Percentiles rank a stretch among this genome's conserved stretches.
Evolutionary conservation across 2,797 vertebrate species (phyloP).

Genomic region (Loris lydekkerianus): DNA sequence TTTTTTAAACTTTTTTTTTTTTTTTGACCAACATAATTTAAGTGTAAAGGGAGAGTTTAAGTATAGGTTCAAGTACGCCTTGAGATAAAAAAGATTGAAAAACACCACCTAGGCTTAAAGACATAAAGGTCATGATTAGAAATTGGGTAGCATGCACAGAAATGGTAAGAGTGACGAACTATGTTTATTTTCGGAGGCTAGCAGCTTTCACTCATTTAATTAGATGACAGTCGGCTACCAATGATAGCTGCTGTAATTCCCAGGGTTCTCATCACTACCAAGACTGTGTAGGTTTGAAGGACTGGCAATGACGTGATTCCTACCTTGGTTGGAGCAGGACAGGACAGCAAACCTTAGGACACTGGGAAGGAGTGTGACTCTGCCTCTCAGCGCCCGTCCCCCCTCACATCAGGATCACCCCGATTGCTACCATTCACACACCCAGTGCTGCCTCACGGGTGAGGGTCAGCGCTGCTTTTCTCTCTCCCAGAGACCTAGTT

Average conservation of each 20-base stretch:
- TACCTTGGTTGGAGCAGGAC: not conserved
- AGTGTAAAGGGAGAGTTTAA: too few species aligned
- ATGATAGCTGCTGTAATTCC: not conserved
- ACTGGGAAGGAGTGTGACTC: not conserved
- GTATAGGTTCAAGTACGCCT: too few species aligned
- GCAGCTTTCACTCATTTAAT: slow-evolving; percentile 18
- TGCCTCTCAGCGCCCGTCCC: accelerated
- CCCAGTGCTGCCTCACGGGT: too few species aligned
- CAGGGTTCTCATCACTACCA: not conserved
- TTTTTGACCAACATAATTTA: too few species aligned
- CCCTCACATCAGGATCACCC: not conserved
- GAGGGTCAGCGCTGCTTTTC: not conserved
- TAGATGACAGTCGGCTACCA: not conserved
- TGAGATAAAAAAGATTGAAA: too few species aligned
- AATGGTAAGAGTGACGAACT: not conserved
- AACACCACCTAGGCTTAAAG: not conserved
- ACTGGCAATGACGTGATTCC: not conserved
- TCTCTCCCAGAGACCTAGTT: not conserved
- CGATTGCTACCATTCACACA: too few species aligned
- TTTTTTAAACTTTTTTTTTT: too few species aligned
- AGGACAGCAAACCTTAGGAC: not conserved
- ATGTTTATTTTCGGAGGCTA: slow-evolving; percentile 26
- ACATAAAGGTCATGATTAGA: not conserved
- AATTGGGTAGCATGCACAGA: not conserved
- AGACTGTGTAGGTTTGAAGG: not conserved